Evolutionary conservation across 2,888 invertebrate species (phyloP).

Genomic region (Cryptocephalus moraei): DNA sequence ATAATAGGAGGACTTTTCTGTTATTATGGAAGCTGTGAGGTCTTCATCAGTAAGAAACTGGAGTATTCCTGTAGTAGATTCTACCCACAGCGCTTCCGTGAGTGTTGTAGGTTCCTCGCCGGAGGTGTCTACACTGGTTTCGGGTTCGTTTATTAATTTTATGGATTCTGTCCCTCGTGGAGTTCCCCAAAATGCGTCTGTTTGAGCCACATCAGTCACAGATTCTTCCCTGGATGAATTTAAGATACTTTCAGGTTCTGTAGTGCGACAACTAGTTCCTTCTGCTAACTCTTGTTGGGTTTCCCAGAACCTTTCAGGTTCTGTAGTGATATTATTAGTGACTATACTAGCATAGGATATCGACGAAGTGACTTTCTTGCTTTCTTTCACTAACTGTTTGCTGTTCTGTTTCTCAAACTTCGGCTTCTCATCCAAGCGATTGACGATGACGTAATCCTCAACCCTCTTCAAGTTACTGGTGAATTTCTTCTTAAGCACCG

Average conservation of each 20-base stretch:
- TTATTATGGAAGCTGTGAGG: too few species aligned
- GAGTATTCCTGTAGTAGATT: too few species aligned
- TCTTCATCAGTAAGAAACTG: too few species aligned
- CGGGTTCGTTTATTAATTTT: too few species aligned
- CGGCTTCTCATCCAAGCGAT: conserved; percentile 2
- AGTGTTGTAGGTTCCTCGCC: background rate
- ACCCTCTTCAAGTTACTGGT: background rate
- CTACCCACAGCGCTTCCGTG: background rate
- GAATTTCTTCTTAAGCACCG: background rate
- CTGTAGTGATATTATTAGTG: conserved; percentile 9
- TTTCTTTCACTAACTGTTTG: conserved; percentile 12
- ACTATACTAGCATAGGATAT: conserved; percentile 24
- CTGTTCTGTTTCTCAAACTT: background rate
- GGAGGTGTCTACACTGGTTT: too few species aligned
- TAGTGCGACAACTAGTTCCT: background rate
- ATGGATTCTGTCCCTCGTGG: too few species aligned
- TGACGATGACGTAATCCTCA: background rate
- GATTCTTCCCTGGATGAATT: too few species aligned
- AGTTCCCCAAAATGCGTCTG: too few species aligned
- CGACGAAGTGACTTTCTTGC: conserved; percentile 21
- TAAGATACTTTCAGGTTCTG: too few species aligned
- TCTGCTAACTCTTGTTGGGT: background rate
- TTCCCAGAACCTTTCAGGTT: background rate
- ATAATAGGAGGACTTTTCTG: too few species aligned
- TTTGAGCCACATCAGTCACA: too few species aligned